A percentile compares a stretch with the other conserved stretches of the same genome.
Evolutionary conservation across 2,797 vertebrate species (phyloP).

Genomic region (Myoxocephalus aenaeus): DNA sequence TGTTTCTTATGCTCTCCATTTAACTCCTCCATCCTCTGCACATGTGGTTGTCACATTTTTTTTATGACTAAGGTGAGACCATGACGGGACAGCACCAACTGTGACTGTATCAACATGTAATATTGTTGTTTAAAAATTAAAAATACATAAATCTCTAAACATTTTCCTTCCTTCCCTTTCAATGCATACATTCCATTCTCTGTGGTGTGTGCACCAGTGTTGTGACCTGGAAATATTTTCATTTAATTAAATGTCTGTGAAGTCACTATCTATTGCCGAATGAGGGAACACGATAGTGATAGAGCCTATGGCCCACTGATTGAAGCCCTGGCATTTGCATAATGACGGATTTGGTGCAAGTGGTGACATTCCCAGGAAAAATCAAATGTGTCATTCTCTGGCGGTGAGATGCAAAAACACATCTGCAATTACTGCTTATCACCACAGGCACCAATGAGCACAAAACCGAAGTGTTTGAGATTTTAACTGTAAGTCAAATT

Average conservation of each 20-base stretch:
- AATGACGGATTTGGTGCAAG: background rate
- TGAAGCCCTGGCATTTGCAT: background rate
- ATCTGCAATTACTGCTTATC: background rate
- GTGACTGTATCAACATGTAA: too few species aligned
- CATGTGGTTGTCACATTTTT: conserved; percentile 58
- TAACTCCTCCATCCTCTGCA: conserved; percentile 41
- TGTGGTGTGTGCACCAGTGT: too few species aligned
- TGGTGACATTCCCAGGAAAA: background rate
- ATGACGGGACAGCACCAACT: background rate
- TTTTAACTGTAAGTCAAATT: background rate
- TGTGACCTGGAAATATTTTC: too few species aligned
- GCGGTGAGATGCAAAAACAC: background rate
- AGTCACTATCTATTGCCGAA: too few species aligned
- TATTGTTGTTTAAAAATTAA: background rate
- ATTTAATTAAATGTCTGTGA: too few species aligned
- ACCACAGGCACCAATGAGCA: background rate
- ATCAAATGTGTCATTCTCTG: background rate
- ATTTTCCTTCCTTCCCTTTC: too few species aligned
- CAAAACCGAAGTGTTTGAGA: background rate
- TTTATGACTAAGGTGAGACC: background rate
- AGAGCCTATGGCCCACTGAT: too few species aligned
- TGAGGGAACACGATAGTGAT: too few species aligned
- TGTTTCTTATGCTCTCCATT: background rate
- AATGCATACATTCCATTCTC: too few species aligned
- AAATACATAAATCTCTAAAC: background rate